Evolutionary conservation across 2,113 vertebrate species (phyloP).

Genomic region (Mormyrus lacerda): DNA sequence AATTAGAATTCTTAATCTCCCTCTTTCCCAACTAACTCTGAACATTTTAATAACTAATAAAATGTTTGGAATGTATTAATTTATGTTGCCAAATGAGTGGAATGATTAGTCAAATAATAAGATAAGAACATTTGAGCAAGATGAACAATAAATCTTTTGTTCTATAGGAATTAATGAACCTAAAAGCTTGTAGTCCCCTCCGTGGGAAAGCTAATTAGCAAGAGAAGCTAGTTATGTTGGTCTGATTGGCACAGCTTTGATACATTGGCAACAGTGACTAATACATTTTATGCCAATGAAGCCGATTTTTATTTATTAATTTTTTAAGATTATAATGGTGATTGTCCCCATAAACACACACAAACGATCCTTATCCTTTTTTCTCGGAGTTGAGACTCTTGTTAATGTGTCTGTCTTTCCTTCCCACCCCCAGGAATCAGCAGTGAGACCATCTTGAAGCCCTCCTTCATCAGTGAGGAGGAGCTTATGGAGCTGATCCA

Average conservation of each 20-base stretch:
- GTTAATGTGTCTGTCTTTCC: background rate
- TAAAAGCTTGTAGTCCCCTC: background rate
- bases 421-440: slow-evolving; percentile 70
- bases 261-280: background rate
- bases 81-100: background rate
- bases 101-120: background rate
- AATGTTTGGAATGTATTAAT: background rate
- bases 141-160: background rate
- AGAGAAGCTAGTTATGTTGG: background rate
- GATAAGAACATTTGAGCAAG: background rate
- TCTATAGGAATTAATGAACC: background rate
- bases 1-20: background rate
- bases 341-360: background rate
- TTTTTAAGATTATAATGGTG: background rate
- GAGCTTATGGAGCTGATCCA: slow-evolving; percentile 80
- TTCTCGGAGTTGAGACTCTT: background rate
- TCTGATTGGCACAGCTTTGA: background rate
- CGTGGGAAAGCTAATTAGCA: background rate
- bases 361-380: background rate
- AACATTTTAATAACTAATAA: background rate
- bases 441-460: slow-evolving; percentile 87
- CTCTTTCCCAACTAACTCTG: background rate
- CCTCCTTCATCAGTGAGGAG: slow-evolving; percentile 73
- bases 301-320: background rate
- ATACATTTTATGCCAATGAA: background rate